Percentiles rank a stretch among this genome's conserved stretches.
Conservation (phyloP, 2,113 vertebrate genomes). For the Rallus limicola region DNA sequence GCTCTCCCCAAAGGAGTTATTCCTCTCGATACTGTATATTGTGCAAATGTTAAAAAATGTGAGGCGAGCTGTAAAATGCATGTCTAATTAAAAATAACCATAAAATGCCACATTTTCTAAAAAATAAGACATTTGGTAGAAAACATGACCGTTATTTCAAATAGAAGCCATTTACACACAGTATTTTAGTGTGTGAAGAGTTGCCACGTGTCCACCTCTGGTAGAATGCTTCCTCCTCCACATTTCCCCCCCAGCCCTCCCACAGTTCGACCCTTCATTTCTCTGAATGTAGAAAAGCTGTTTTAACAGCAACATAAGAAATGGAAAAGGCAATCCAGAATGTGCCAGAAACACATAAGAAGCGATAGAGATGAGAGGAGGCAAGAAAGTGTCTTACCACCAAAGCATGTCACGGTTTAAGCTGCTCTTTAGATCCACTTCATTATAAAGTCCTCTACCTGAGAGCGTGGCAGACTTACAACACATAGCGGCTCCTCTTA, state of each 20-base stretch:
- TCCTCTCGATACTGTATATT: not conserved
- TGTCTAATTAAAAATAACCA: not conserved
- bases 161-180: not conserved
- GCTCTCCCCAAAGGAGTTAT: not conserved
- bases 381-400: not conserved
- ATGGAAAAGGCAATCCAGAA: not conserved
- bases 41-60: not conserved
- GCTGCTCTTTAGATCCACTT: not conserved
- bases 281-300: not conserved
- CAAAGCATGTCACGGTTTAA: not conserved
- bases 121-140: not conserved
- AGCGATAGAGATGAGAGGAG: not conserved
- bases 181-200: not conserved
- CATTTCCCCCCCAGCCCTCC: not conserved
- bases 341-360: not conserved
- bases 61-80: not conserved
- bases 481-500: fast-evolving
- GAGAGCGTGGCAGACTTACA: fast-evolving
- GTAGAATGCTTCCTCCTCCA: not conserved
- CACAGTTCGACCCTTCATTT: not conserved
- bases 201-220: fast-evolving
- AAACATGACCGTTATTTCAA: not conserved
- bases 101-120: not conserved
- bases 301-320: not conserved
- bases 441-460: not conserved